Base-by-base conservation (phyloP, 1,140 invertebrate species). In the Periplaneta americana region DNA sequence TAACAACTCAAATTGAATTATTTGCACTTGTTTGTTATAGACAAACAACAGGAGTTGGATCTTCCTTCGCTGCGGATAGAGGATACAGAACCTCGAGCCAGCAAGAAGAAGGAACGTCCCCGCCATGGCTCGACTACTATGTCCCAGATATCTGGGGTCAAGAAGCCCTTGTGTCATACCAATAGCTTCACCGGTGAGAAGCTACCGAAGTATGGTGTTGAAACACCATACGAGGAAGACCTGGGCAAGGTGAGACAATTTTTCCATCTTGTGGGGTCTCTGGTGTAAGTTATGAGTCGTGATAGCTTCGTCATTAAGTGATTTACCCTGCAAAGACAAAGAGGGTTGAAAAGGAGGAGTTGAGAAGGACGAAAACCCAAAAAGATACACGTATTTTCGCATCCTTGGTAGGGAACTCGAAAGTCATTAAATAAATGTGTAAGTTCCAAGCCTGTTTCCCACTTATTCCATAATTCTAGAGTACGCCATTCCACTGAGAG, bases 41-140 rank as follows among this genome's bases (percentile, higher is more conserved):
- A 98, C 89, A 98, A 98, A 89, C 97, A 98, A 89, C 97, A 98
- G 89, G 97, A 98, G 87, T 90, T 98, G 85, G 98, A 99, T 88
- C 88, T 99, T 83, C 97, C 97, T 36, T 95, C 95, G 32, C 88
- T 98, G 83, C 93, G 94, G 85, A 92, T 94, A 82, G 96, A 96
- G 85, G 96, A 96, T 88, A 91, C 90, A 34, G 88, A 78, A 34
- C 83, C 84, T 74, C 82, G 84, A 86, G 80, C 85, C 86, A 36
- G 85, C 79, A 82, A 79, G 82, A 82, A 82, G 80, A 84, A 74
- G 78, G 83, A 82, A 35, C 39, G 82, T 18, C 80, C 77, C 5
- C 77, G 37, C 31, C 79, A 35, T 32, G 91, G 89, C n/a, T 87
- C 88, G 0, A 90, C 90, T 22, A 92, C 95, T 6, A 97, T 97